Conservation (phyloP, 1,140 invertebrate genomes). For the Araneus ventricosus region DNA sequence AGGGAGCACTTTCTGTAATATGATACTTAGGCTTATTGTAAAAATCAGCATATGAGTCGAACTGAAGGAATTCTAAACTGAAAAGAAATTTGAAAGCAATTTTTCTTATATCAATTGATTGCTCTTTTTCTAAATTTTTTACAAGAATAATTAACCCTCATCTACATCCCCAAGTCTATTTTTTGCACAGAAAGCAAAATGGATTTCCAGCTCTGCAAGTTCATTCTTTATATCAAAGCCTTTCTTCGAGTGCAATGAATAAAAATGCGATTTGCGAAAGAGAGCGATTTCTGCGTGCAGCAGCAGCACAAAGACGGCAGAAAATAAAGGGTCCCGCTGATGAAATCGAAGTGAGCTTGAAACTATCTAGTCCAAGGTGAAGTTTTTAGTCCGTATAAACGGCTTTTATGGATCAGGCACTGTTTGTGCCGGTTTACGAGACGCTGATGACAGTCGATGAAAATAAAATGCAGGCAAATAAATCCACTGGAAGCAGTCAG, state of each 20-base stretch:
- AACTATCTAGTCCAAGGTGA: conserved; percentile 59
- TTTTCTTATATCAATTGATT: too few relatives aligned
- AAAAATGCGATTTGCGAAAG: background rate
- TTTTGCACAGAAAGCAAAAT: too few relatives aligned
- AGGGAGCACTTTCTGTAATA: too few relatives aligned
- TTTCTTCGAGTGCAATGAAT: background rate
- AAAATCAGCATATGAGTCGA: too few relatives aligned
- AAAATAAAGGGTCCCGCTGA: background rate
- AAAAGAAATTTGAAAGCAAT: too few relatives aligned
- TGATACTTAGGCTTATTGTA: too few relatives aligned
- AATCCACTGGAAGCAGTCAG: background rate
- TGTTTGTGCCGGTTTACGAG: conserved; percentile 1
- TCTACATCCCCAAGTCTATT: too few relatives aligned
- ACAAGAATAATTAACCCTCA: too few relatives aligned
- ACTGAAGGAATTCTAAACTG: too few relatives aligned
- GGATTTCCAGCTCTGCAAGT: background rate
- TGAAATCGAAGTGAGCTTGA: conserved; percentile 37
- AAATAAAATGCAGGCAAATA: conserved; percentile 19
- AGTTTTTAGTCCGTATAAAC: conserved; percentile 52
- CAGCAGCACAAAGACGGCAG: background rate
- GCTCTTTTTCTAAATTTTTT: too few relatives aligned
- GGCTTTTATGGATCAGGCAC: conserved; percentile 52
- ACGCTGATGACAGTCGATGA: conserved; percentile 30
- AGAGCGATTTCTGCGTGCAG: background rate
- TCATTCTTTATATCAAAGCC: background rate